Evolutionary conservation across 2,888 invertebrate species (phyloP).

Genomic region (Venustoraphidia nigricollis): DNA sequence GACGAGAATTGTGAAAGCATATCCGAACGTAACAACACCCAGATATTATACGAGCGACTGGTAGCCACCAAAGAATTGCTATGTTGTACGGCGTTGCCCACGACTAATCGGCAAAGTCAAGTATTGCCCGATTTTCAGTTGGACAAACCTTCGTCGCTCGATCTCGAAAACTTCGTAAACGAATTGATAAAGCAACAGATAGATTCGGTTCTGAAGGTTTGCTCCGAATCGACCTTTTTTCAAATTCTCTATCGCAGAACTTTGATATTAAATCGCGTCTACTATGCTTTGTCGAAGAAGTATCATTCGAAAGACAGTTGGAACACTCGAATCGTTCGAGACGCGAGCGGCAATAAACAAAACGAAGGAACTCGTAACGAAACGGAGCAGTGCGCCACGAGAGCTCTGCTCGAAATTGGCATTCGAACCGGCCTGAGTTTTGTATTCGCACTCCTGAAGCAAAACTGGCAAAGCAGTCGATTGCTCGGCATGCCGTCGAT

Average conservation of each 20-base stretch:
- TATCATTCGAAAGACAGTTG: conserved; percentile 33
- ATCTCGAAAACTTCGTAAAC: conserved; percentile 36
- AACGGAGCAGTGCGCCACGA: conserved; percentile 24
- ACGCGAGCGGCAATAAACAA: conserved; percentile 4
- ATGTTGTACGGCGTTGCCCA: conserved; percentile 19
- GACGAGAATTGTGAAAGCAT: conserved; percentile 37
- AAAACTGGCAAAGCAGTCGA: conserved; percentile 37
- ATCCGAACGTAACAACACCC: conserved; percentile 33
- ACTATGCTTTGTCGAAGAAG: conserved; percentile 35
- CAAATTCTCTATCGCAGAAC: conserved; percentile 35
- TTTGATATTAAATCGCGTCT: conserved; percentile 37
- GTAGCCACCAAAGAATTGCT: conserved; percentile 34
- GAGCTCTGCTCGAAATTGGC: conserved; percentile 42
- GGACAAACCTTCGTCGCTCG: conserved; percentile 28
- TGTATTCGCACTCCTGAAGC: conserved; percentile 38
- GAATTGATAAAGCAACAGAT: conserved; percentile 34
- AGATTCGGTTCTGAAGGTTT: conserved; percentile 35
- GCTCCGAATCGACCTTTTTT: conserved; percentile 39
- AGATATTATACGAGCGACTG: conserved; percentile 35
- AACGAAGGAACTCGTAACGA: conserved; percentile 8
- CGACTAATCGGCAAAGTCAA: conserved; percentile 16
- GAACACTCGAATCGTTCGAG: conserved; percentile 6
- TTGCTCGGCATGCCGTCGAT: conserved; percentile 28
- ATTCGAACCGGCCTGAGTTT: conserved; percentile 42
- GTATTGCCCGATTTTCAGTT: conserved; percentile 36